Evolutionary conservation across 2,888 invertebrate species (phyloP), one percentile per base, ranked within the genome.

Genomic region (Lomographa bimaculata): DNA sequence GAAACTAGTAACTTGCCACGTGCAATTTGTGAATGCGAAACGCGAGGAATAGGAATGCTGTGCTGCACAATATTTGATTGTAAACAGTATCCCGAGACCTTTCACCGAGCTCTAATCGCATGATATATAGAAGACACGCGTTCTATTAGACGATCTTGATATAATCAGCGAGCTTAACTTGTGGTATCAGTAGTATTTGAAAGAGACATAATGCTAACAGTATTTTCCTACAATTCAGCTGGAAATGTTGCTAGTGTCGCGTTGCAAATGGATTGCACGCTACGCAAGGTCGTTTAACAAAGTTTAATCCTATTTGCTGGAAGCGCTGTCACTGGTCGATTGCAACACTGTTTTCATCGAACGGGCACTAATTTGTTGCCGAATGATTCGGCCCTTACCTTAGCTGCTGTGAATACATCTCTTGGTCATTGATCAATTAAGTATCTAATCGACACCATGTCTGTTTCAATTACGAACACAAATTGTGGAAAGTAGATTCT

Each of bases 231-330:
- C 21, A 17, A 16, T n/a, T 7, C 20, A n/a, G 25, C 61, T 60
- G 54, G 57, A 78, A 79, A 74, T 79, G 81, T 73, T 56, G 53
- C 77, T 71, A 67, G 64, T 68, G 74, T 74, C 76, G 76, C 74
- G 46, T 64, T 51, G 69, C 74, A 79, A 79, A 84, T 79, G 79
- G 76, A 81, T 81, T 76, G 77, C 78, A 75, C 38, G 45, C 30
- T 40, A 77, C 71, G 74, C 80, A 76, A 82, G 78, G 79, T 78
- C 78, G 81, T 80, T 86, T 79, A 82, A 77, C 83, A 80, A 83
- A 85, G 75, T 85, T 83, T 83, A 85, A 85, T 84, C 80, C 75
- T 72, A 78, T 83, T 85, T 78, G 71, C 70, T 64, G 65, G 60
- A 57, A 58, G 70, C 67, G 64, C 73, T 74, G 79, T 80, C 79